Evolutionary conservation across 2,888 invertebrate genomes (phyloP).

Genomic region (Archips xylosteana): DNA sequence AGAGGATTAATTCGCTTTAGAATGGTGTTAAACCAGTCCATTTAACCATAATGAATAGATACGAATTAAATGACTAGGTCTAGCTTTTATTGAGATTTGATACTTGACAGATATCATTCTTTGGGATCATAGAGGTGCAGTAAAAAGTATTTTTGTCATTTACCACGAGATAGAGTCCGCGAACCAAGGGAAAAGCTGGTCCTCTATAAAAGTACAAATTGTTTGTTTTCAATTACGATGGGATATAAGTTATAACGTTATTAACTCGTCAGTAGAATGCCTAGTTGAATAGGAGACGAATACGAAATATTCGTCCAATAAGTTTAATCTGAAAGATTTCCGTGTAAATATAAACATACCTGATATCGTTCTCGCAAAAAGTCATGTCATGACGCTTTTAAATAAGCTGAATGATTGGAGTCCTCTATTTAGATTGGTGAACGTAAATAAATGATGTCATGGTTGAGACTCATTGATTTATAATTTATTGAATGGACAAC

Average conservation of each 20-base stretch:
- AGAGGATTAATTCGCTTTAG: no score
- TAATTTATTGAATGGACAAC: conserved; percentile 20
- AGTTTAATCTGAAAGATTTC: background rate
- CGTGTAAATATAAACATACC: background rate
- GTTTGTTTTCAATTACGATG: background rate
- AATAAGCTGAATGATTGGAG: background rate
- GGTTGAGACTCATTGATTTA: conserved; percentile 25
- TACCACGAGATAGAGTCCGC: no score
- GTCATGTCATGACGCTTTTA: background rate
- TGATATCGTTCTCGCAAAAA: background rate
- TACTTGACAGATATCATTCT: no score
- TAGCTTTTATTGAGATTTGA: no score
- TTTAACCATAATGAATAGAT: no score
- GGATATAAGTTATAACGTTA: no score
- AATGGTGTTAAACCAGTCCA: no score
- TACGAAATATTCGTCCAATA: background rate
- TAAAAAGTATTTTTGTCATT: no score
- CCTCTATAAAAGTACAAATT: background rate
- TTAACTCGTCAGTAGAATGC: background rate
- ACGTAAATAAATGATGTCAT: conserved; percentile 24
- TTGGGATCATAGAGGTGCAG: no score
- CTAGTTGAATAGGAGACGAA: background rate
- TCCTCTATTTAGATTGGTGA: conserved; percentile 7
- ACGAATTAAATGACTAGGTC: no score
- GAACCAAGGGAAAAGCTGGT: no score